A percentile compares a stretch with the other conserved stretches of the same genome.
Evolutionary conservation across 1,140 invertebrate genomes (phyloP).

Genomic region (Olivierus martensii): DNA sequence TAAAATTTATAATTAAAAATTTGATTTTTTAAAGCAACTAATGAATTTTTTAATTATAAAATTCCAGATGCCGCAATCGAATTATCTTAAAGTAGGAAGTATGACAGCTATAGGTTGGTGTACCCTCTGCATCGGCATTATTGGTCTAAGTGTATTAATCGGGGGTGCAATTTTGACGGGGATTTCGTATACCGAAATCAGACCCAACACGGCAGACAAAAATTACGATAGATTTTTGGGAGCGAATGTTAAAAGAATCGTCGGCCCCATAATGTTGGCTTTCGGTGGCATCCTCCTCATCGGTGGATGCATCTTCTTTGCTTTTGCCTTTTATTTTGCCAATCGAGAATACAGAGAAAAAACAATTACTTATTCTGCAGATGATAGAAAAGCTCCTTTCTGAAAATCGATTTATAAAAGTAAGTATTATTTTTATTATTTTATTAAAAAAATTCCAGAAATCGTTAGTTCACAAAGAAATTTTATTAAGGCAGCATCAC

Average conservation of each 20-base stretch:
- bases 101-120: conserved; percentile 8
- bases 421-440: too few species aligned
- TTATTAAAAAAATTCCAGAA: too few species aligned
- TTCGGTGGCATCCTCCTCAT: conserved; percentile 18
- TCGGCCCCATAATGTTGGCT: conserved; percentile 19
- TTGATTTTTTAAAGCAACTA: too few species aligned
- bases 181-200: conserved; percentile 22
- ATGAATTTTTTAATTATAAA: too few species aligned
- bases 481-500: too few species aligned
- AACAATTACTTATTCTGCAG: too few species aligned
- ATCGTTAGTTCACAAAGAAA: too few species aligned
- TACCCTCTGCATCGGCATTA: conserved; percentile 3
- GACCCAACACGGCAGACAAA: conserved; percentile 22
- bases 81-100: background rate
- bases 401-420: too few species aligned
- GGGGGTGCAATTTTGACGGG: conserved; percentile 21
- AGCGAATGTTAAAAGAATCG: conserved; percentile 18
- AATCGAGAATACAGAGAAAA: conserved; percentile 1
- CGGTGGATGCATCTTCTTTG: conserved; percentile 17
- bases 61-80: too few species aligned
- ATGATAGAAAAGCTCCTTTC: too few species aligned
- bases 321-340: conserved; percentile 9
- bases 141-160: conserved; percentile 19
- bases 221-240: conserved; percentile 23
- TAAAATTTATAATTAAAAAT: too few species aligned